These are phyloP conservation scores for Emydoidea blandingii DNA, from an alignment of 2,797 vertebrate species.

Conservation along the genomic window DNA sequence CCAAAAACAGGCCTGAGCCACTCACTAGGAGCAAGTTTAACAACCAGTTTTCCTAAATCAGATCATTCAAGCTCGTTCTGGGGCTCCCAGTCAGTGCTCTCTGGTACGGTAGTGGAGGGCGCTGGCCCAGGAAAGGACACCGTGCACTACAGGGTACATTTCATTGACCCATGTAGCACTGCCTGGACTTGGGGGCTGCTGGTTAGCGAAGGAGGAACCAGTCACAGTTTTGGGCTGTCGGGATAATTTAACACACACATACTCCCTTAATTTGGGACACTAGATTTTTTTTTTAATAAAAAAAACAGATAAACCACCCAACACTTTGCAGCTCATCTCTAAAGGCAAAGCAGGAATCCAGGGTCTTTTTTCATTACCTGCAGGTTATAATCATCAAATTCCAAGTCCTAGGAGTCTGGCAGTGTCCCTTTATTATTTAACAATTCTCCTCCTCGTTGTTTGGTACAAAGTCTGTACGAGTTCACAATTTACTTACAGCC, in stretches of 20 bases:
- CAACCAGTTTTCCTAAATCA: not conserved
- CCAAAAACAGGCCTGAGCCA: not conserved
- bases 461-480: conserved; percentile 1
- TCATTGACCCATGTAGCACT: not conserved
- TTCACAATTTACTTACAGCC: conserved; percentile 20
- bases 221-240: rapidly evolving
- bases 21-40: not conserved
- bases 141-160: rapidly evolving
- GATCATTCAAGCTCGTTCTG: not conserved
- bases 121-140: not conserved
- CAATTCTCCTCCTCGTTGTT: not conserved
- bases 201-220: rapidly evolving
- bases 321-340: rapidly evolving
- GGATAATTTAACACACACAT: not conserved
- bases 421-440: not conserved
- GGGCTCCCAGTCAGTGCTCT: not conserved
- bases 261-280: not conserved
- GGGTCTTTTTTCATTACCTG: not conserved
- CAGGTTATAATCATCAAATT: conserved; percentile 28
- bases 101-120: not conserved
- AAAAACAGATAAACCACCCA: rapidly evolving
- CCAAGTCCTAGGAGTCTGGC: not conserved
- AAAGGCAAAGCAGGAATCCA: rapidly evolving
- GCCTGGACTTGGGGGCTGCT: not conserved
- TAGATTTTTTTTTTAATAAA: not conserved